Evolutionary conservation across 2,113 vertebrate species (phyloP).

Genomic region (Athene cunicularia): DNA sequence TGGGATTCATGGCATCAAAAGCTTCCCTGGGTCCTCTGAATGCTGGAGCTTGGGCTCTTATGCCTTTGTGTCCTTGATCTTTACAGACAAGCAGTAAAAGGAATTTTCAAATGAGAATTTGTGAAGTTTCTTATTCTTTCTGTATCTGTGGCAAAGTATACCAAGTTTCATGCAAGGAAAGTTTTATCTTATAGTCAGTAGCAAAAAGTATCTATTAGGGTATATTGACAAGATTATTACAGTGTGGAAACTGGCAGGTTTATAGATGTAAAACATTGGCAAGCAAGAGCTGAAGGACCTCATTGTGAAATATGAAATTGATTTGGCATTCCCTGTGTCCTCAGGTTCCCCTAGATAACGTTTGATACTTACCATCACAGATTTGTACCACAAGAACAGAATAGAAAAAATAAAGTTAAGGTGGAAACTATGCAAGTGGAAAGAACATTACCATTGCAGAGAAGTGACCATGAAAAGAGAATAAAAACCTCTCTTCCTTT

Average conservation of each 20-base stretch:
- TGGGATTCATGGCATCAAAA: background rate
- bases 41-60: background rate
- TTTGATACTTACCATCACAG: background rate
- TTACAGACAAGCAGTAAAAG: background rate
- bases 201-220: background rate
- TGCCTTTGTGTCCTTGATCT: background rate
- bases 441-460: background rate
- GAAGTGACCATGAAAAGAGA: background rate
- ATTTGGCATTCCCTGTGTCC: background rate
- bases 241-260: background rate
- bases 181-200: background rate
- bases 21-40: background rate
- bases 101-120: background rate
- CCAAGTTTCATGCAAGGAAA: background rate
- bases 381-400: background rate
- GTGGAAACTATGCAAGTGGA: background rate
- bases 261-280: background rate
- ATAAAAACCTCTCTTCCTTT: background rate
- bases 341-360: background rate
- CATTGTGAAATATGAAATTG: background rate
- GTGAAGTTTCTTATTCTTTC: background rate
- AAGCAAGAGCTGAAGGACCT: background rate
- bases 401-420: background rate
- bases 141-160: background rate
- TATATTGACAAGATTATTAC: background rate